phyloP scores from a whole-genome alignment of 1,140 invertebrate species.

The Cryptotermes secundus region DNA sequence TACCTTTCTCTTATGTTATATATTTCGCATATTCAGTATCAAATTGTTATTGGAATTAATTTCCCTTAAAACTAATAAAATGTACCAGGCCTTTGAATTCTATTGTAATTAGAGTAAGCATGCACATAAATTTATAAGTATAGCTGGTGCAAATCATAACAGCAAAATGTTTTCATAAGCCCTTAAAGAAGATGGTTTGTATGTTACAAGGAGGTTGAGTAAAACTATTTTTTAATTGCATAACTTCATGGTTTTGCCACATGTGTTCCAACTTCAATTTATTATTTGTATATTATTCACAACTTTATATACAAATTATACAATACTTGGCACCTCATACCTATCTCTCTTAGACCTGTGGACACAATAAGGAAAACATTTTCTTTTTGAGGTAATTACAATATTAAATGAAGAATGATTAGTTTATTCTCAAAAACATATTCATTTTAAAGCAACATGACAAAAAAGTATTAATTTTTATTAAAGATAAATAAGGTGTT shows the following conservation, averaged over 20 bases:
- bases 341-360: not conserved
- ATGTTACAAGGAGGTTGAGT: too few species aligned
- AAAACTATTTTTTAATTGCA: too few species aligned
- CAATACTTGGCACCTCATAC: not conserved
- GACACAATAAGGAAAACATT: not conserved
- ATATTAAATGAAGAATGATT: not conserved
- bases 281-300: not conserved
- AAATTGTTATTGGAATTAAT: too few species aligned
- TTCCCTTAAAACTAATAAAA: too few species aligned
- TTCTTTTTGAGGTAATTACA: not conserved
- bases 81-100: too few species aligned
- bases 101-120: too few species aligned
- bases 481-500: conserved; percentile 4
- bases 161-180: too few species aligned
- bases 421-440: conserved; percentile 7
- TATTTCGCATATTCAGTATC: too few species aligned
- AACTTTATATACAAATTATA: not conserved
- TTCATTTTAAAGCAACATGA: not conserved
- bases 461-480: not conserved
- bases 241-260: not conserved
- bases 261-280: not conserved
- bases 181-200: too few species aligned
- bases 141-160: too few species aligned
- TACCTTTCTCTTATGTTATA: too few species aligned
- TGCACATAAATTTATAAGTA: too few species aligned